Conservation (phyloP, 1,140 invertebrate species). For the Thalassaphorura encarpata region DNA sequence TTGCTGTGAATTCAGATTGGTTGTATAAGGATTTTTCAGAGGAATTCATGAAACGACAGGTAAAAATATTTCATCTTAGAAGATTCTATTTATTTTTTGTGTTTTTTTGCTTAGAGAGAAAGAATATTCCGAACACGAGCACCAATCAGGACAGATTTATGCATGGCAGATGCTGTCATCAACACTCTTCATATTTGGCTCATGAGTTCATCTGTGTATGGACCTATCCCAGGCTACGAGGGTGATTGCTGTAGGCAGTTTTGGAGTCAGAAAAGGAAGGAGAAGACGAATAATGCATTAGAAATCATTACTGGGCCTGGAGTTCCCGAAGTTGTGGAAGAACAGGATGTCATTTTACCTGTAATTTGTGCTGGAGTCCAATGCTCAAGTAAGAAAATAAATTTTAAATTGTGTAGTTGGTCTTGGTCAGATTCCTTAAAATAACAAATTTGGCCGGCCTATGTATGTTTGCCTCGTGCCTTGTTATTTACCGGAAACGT, state of each 20-base stretch:
- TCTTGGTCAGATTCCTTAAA: neutral
- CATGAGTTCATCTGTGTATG: conserved; percentile 2
- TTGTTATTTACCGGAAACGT: too few species aligned
- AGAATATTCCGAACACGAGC: neutral
- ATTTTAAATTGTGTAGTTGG: neutral
- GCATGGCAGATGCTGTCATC: conserved; percentile 19
- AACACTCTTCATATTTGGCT: conserved; percentile 26
- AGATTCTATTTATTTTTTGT: neutral
- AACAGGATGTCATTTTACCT: conserved; percentile 1
- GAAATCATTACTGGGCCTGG: neutral
- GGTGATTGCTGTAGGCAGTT: neutral
- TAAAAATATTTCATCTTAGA: too few species aligned
- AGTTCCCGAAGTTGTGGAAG: neutral
- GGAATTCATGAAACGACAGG: conserved; percentile 17
- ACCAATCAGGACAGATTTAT: conserved; percentile 3
- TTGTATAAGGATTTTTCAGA: conserved; percentile 19
- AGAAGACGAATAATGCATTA: neutral
- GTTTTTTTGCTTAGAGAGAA: neutral
- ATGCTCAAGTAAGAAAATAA: conserved; percentile 16
- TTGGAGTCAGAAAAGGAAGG: neutral
- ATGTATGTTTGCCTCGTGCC: too few species aligned
- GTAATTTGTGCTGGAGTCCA: conserved; percentile 20
- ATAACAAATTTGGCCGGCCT: too few species aligned
- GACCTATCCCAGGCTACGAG: neutral
- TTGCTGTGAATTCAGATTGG: conserved; percentile 20